Percentiles rank a stretch among this genome's conserved stretches.
Conservation (phyloP, 2,797 vertebrate species). For the Acrocephalus scirpaceus region DNA sequence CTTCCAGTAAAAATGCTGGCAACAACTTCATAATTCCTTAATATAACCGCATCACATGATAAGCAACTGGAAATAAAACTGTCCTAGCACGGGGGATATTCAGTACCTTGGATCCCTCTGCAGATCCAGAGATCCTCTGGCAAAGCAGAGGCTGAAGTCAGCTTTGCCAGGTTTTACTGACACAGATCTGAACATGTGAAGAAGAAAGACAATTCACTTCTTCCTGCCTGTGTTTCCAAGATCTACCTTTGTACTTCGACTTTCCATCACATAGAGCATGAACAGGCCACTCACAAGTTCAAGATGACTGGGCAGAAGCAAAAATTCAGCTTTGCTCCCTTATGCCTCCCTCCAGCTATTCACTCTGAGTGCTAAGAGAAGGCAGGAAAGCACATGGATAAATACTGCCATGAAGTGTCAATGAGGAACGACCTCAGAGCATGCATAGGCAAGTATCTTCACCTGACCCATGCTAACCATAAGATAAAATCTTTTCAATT, state of each 20-base stretch:
- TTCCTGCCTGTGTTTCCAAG: neutral
- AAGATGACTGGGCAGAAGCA: neutral
- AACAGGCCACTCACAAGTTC: neutral
- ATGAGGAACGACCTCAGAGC: neutral
- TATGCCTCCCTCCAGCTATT: neutral
- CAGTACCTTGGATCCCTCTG: neutral
- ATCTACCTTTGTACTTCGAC: neutral
- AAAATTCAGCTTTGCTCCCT: neutral
- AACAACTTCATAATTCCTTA: constrained; percentile 52
- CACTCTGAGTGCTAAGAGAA: neutral
- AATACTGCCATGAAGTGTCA: accelerated
- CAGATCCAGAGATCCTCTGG: neutral
- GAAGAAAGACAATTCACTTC: neutral
- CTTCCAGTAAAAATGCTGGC: constrained; percentile 12
- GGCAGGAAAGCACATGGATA: neutral
- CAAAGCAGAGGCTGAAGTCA: neutral
- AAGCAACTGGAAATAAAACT: constrained; percentile 14
- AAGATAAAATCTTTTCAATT: neutral
- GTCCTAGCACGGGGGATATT: neutral
- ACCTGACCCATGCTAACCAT: neutral
- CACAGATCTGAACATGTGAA: neutral
- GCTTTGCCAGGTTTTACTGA: neutral
- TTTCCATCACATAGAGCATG: accelerated
- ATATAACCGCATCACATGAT: neutral
- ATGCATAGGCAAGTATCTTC: neutral